phyloP scores from a whole-genome alignment of 1,140 invertebrate species.

The Lepidurus packardi region DNA sequence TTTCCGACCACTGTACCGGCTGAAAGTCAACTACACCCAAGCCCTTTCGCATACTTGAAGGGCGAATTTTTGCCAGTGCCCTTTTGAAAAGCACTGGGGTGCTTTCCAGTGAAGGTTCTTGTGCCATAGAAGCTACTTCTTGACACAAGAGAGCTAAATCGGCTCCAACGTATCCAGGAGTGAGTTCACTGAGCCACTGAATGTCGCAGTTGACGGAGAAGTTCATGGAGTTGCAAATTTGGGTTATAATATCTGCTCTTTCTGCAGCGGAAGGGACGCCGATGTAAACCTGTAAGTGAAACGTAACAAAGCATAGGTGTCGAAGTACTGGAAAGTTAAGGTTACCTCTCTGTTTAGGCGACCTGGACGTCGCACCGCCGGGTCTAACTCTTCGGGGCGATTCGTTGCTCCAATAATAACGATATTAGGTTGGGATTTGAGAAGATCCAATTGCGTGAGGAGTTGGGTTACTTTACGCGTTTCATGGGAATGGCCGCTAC shows the following conservation, averaged over 20 bases:
- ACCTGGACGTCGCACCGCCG: conserved; percentile 43
- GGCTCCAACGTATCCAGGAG: conserved; percentile 50
- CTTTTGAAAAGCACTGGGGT: conserved; percentile 36
- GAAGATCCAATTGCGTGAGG: conserved; percentile 44
- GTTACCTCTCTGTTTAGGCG: conserved; percentile 42
- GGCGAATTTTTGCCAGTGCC: conserved; percentile 45
- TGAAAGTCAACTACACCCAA: conserved; percentile 49
- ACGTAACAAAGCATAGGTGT: conserved; percentile 32
- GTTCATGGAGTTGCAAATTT: conserved; percentile 34
- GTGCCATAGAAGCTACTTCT: conserved; percentile 41
- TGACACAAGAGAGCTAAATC: conserved; percentile 47
- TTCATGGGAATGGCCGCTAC: conserved; percentile 29
- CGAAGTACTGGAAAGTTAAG: background rate
- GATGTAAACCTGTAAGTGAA: conserved; percentile 39
- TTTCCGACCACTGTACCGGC: conserved; percentile 52
- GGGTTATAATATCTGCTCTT: conserved; percentile 37
- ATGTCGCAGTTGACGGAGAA: conserved; percentile 31
- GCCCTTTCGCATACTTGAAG: conserved; percentile 52
- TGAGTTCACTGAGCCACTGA: conserved; percentile 43
- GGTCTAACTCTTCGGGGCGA: conserved; percentile 42
- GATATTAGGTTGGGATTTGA: conserved; percentile 33
- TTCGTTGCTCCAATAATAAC: conserved; percentile 42
- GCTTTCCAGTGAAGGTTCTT: conserved; percentile 11
- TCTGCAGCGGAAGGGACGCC: conserved; percentile 37
- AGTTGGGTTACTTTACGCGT: conserved; percentile 41